Conservation (phyloP, 2,888 invertebrate genomes). For the Cheilosia impressa region DNA sequence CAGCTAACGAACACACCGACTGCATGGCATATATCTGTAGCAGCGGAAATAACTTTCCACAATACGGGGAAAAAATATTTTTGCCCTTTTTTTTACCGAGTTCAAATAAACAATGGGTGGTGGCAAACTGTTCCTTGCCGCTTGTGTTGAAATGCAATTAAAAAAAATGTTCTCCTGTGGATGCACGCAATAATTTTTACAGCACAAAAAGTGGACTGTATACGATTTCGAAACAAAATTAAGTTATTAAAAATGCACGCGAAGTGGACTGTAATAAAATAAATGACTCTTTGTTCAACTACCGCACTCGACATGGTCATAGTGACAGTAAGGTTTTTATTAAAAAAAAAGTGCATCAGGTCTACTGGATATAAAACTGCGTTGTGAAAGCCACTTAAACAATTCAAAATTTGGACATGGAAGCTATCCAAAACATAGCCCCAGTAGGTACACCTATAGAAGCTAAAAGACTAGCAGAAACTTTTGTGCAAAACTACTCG, state of each 20-base stretch:
- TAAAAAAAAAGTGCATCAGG: too few species aligned
- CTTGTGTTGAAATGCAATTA: conserved; percentile 1
- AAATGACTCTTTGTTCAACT: conserved; percentile 9
- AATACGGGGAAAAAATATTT: neutral
- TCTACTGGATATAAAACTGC: too few species aligned
- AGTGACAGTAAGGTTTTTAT: too few species aligned
- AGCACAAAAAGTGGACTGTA: conserved; percentile 2
- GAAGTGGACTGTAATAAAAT: conserved; percentile 17
- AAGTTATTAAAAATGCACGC: conserved; percentile 25
- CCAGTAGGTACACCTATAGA: too few species aligned
- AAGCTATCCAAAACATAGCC: too few species aligned
- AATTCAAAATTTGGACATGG: too few species aligned
- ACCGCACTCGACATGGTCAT: neutral
- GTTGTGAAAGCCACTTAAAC: too few species aligned
- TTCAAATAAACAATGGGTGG: conserved; percentile 20
- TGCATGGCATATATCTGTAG: neutral
- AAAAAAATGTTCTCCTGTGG: conserved; percentile 1
- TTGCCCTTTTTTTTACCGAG: conserved; percentile 5
- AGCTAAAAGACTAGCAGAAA: too few species aligned
- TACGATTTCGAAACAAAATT: conserved; percentile 18
- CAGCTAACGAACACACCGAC: conserved; percentile 2
- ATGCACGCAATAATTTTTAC: conserved; percentile 16
- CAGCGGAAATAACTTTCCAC: neutral
- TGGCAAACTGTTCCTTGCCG: conserved; percentile 1
- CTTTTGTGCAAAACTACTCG: too few species aligned